Conservation (phyloP, 2,113 vertebrate genomes). For the Brachionichthys hirsutus region DNA sequence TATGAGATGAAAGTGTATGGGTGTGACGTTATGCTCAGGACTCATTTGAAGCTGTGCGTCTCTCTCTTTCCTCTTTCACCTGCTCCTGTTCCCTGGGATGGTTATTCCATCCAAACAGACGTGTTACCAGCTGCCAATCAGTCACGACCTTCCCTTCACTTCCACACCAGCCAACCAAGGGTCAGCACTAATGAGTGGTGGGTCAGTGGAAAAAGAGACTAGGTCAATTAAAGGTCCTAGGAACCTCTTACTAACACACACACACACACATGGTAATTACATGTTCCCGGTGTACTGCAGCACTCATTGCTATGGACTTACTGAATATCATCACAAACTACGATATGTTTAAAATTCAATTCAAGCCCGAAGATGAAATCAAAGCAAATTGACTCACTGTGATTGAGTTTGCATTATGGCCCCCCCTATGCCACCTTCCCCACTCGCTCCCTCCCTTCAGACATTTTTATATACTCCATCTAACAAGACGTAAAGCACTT, state of each 20-base stretch:
- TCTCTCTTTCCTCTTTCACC: conserved; percentile 21
- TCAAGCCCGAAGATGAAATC: conserved; percentile 46
- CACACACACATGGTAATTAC: conserved; percentile 4
- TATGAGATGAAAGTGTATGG: neutral
- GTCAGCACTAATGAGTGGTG: conserved; percentile 65
- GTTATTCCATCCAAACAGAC: conserved; percentile 38
- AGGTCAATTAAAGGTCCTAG: conserved; percentile 47
- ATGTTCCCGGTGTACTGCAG: neutral
- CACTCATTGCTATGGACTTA: conserved; percentile 6
- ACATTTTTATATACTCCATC: neutral
- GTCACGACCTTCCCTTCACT: conserved; percentile 49
- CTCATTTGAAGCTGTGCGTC: conserved; percentile 15
- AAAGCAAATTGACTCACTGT: conserved; percentile 51
- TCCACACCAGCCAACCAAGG: conserved; percentile 46
- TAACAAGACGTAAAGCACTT: conserved; percentile 38
- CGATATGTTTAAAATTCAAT: conserved; percentile 36
- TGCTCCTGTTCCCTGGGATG: conserved; percentile 32
- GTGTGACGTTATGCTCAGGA: conserved; percentile 3
- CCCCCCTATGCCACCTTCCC: no score
- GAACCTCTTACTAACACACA: conserved; percentile 22
- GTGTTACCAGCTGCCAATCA: conserved; percentile 33
- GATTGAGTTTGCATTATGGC: conserved; percentile 49
- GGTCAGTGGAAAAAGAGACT: conserved; percentile 28
- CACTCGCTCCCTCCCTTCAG: neutral
- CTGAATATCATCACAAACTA: conserved; percentile 25